phyloP scores from a whole-genome alignment of 2,797 vertebrate genomes.

The Scyliorhinus canicula region DNA sequence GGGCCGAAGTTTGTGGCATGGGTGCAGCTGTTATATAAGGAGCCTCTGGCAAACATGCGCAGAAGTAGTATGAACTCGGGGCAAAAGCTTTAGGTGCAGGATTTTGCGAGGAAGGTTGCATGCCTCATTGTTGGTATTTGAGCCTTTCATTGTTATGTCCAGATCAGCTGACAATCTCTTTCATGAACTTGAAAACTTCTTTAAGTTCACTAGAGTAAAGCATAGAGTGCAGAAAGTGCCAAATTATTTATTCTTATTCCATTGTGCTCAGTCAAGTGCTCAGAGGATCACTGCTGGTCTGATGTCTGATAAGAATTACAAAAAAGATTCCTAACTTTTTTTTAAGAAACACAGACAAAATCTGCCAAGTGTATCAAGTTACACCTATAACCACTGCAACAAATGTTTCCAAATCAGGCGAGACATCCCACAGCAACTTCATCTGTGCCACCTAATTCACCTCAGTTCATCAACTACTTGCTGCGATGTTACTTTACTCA shows the following conservation, averaged over 20 bases:
- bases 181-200: background rate
- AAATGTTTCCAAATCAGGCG: background rate
- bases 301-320: background rate
- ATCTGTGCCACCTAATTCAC: background rate
- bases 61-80: no score
- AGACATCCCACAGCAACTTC: background rate
- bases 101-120: no score
- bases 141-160: background rate
- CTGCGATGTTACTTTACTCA: background rate
- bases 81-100: no score
- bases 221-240: background rate
- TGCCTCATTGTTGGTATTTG: background rate
- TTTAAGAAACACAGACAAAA: background rate
- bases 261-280: background rate
- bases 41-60: no score
- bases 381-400: background rate
- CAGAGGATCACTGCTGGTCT: background rate
- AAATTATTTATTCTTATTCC: background rate
- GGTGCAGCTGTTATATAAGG: no score
- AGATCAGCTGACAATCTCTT: background rate
- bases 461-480: background rate
- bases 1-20: no score
- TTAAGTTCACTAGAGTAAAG: background rate
- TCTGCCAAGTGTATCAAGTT: background rate
- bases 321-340: background rate